Base-by-base conservation (phyloP, 2,113 vertebrate species). In the Triplophysa tibetana region DNA sequence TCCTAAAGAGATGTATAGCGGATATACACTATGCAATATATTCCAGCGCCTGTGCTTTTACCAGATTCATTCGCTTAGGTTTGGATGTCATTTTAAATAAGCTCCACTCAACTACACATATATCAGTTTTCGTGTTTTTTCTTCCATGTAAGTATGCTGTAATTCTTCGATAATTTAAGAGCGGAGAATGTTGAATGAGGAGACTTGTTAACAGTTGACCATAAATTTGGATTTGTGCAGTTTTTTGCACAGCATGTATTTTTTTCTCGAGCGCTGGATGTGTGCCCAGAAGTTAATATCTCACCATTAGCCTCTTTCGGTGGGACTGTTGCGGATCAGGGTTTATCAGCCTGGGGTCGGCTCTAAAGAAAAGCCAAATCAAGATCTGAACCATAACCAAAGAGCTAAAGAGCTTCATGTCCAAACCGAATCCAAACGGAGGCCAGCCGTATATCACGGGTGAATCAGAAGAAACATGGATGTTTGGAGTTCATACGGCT, bases 381-480 rank as follows among this genome's bases (percentile, higher is more conserved):
- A 83, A 85, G 77, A 87, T 84, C 68, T 84, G 66, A 81, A 64
- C 75, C 62, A 24, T 56, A 78, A 58, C 61, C 61, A 76, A 68
- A 61, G 65, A 26, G 17, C 60, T 68, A 52, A 50, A 69, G 58
- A 60, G n/a, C 43, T 24, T 38, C 33, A 74, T 73, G 10, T 9
- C 45, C 63, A 23, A 63, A 61, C 29, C 61, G 3, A 79, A 43
- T 23, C 29, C 52, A 69, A 24, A 72, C 38, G 63, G 10, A 80
- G 75, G 72, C 29, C 17, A 62, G 26, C 16, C 63, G 10, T 26
- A 61, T 21, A 16, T 21, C 69, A 66, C 33, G 16, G 12, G 45
- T 54, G 66, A 79, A 63, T 17, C 50, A 16, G 3, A 52, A 52
- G 16, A 16, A 52, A 52, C 50, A 16, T 52, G 41, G 26, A 64